phyloP scores from a whole-genome alignment of 2,113 vertebrate species.

The Vimba vimba region DNA sequence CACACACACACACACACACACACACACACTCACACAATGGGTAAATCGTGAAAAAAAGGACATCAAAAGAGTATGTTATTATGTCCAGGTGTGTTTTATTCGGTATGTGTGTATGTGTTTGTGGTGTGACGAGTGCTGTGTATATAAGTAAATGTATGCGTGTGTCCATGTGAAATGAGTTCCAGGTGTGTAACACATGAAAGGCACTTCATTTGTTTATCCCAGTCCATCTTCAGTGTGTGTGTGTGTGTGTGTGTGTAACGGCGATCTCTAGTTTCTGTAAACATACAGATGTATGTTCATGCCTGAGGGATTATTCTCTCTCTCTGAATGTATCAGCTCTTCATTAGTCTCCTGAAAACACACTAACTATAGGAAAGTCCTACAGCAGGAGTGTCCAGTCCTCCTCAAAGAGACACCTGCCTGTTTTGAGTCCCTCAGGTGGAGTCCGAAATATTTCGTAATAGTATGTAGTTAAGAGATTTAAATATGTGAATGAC shows the following conservation, averaged over 20 bases:
- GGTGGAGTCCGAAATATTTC: no score
- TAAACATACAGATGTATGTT: slow-evolving; percentile 29
- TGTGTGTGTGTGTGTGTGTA: slow-evolving; percentile 17
- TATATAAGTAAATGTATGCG: slow-evolving; percentile 28
- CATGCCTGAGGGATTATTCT: slow-evolving; percentile 21
- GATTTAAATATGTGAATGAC: no score
- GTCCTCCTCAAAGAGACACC: not conserved
- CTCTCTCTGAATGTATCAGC: not conserved
- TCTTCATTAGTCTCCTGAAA: not conserved
- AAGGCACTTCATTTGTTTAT: slow-evolving; percentile 40
- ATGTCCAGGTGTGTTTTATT: not conserved
- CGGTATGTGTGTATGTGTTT: slow-evolving; percentile 11
- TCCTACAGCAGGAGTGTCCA: not conserved
- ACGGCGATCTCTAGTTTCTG: slow-evolving; percentile 30
- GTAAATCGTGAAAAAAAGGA: no score
- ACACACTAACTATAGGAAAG: not conserved
- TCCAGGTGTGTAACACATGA: slow-evolving; percentile 47
- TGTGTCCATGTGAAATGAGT: slow-evolving; percentile 37
- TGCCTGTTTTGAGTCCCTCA: not conserved
- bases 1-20: not conserved
- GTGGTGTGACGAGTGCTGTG: not conserved
- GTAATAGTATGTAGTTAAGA: no score
- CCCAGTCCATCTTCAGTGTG: slow-evolving; percentile 9
- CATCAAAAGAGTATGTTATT: not conserved
- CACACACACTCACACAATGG: not conserved